Evolutionary conservation across 2,888 invertebrate genomes (phyloP), one percentile per base, ranked within the genome.

Genomic region (Xestobium rufovillosum): DNA sequence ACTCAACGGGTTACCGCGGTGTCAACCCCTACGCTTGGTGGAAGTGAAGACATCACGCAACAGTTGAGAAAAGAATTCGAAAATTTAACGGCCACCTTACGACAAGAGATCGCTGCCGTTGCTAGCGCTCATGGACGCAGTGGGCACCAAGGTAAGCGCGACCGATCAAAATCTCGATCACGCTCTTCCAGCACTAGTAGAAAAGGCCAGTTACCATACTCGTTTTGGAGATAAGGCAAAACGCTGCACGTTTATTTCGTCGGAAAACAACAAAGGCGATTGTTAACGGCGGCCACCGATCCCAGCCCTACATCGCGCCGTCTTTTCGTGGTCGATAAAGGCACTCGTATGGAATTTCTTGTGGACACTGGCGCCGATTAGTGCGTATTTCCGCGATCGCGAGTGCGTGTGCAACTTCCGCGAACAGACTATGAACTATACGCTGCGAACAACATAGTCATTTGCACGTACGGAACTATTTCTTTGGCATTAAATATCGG

Each of bases 401-500:
- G 30, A 3, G 34, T 54, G n/a, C 38, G 38, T n/a, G 43, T 45
- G 3, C 39, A 41, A 14, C 43, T 43, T 4, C 13, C 26, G 2
- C 42, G 44, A 19, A 43, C 52, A 1, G 26, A 36, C 4, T 60
- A 54, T 34, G 40, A 47, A 26, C 38, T 60, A 2, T 49, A 33
- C 32, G 60, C 59, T 8, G 59, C 57, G 0, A 61, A 62, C 32
- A 52, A 54, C 4, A 41, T 55, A 0, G 14, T 25, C 0, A 60
- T 61, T 4, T 23, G 42, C 1, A 61, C 59, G 0, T 60, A 56
- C 39, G 60, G 59, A 1, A 43, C 31, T 3, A 55, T n/a, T n/a
- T n/a, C n/a, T n/a, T n/a, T n/a, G n/a, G n/a, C n/a, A n/a, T n/a
- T n/a, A n/a, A n/a, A n/a, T n/a, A n/a, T n/a, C n/a, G n/a, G n/a